Base-by-base conservation (phyloP, 2,888 invertebrate genomes). In the Plebejus melissa region DNA sequence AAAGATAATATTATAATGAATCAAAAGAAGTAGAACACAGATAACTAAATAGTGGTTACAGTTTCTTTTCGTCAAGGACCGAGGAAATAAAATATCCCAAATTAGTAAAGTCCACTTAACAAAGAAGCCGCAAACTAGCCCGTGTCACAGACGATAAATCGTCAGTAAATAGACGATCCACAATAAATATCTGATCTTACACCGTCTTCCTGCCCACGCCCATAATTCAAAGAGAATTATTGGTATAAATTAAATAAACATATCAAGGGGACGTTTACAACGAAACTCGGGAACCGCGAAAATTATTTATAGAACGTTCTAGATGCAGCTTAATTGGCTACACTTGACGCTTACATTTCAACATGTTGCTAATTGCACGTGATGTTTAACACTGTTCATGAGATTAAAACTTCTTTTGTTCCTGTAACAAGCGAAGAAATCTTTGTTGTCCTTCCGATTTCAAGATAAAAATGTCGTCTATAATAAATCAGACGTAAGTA, bases 191-290 rank as follows among this genome's bases (percentile, higher is more conserved):
- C 86, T 86, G 85, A 90, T 90, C 89, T 88, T 88, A 90, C 90
- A 87, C 88, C 88, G 88, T 88, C 90, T 90, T 91, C 89, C 90
- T 88, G 88, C 89, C 90, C 88, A 89, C 89, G 87, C 86, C 82
- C 87, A 90, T 92, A 91, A 90, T 88, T 92, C 88, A 90, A 84
- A 79, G 85, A 88, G 89, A 92, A 86, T 89, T 90, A 91, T 91
- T 87, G 85, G 88, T 88, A 90, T 91, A 89, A 89, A 92, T 90
- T 89, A 91, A 91, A 91, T 90, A 91, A 91, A 91, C 89, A 91
- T 89, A 84, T 91, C 90, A 88, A 88, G 84, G 85, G 84, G 89
- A 89, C 90, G 82, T 88, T 89, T 87, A 89, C 86, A 88, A 87
- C 86, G 86, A 87, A 89, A 88, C 85, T 84, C 81, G 80, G 41